Evolutionary conservation across 2,113 vertebrate genomes (phyloP), one percentile per base, ranked within the genome.

Genomic region (Heptranchias perlo): DNA sequence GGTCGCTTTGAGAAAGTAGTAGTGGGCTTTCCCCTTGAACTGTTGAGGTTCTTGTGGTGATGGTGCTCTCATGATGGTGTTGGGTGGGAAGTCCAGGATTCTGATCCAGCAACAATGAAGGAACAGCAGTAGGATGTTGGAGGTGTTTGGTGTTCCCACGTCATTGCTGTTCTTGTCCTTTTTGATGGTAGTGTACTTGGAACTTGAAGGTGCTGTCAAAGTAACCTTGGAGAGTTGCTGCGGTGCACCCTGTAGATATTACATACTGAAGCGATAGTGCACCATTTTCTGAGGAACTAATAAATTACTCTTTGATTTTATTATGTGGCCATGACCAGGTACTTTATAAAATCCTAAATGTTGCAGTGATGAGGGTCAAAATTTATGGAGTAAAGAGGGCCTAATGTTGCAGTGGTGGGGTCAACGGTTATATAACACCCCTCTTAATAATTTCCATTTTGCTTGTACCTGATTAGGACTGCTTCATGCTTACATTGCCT

Each of bases 381-480:
- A 11, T 6, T 8, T 62, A 0, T 61, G 89, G 28, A 16, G 54
- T 39, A 82, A 4, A 44, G 78, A 82, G 39, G 7, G 2, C 1
- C 5, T 82, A 44, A n/a, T 91, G n/a, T n/a, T 91, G 4, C 31
- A 16, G 31, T 61, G 13, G 4, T 39, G n/a, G 16, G 35, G n/a
- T 8, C 31, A 91, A 35, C 35, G n/a, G 35, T 93, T 93, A 93
- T n/a, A 62, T 25, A 93, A 62, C 39, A 54, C 49, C 28, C 13
- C 35, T 39, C 61, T 31, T 54, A 91, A 92, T 62, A 92, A 93
- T 93, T 93, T 93, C 35, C 35, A 62, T 18, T 93, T 93, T 93
- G 58, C n/a, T 21, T 93, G 18, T 7, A 18, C 18, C 58, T 62
- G 58, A n/a, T 93, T 7, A 35, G 4, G 23, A 58, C 39, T 62